Percentiles rank a stretch among this genome's conserved stretches.
These are phyloP conservation scores for Azemiops feae DNA, from an alignment of 2,113 vertebrate genomes.

Conservation along the genomic window DNA sequence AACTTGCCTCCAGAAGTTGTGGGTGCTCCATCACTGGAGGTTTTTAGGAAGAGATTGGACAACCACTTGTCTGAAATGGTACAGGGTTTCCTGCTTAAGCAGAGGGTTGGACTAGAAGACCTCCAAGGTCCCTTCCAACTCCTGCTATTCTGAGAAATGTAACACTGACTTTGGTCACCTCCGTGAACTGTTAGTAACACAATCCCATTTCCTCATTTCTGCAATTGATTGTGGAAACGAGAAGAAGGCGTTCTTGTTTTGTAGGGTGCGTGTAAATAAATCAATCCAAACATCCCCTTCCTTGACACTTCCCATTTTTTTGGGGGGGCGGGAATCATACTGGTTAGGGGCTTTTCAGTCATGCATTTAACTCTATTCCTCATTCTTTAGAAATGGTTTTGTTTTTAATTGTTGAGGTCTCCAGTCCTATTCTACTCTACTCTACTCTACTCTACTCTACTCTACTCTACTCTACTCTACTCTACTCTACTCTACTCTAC, in stretches of 20 bases:
- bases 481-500: too few relatives aligned
- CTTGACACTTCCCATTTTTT: background rate
- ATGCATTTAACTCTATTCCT: background rate
- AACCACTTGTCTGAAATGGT: too few relatives aligned
- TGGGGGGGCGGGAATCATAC: fast-evolving
- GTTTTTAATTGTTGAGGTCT: background rate
- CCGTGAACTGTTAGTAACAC: background rate
- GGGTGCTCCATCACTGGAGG: too few relatives aligned
- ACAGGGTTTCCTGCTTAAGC: too few relatives aligned
- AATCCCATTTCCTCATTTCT: background rate
- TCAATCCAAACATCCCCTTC: background rate
- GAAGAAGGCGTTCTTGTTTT: background rate
- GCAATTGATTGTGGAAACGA: background rate
- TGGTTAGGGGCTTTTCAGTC: background rate
- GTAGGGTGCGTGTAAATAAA: background rate
- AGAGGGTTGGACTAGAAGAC: too few relatives aligned
- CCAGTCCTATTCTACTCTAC: background rate
- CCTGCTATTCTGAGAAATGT: background rate
- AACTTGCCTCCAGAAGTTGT: too few relatives aligned
- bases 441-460: too few relatives aligned
- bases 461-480: too few relatives aligned
- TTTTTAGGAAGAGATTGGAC: too few relatives aligned
- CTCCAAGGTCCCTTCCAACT: background rate
- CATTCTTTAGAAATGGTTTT: background rate
- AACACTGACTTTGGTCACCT: background rate